Base-by-base conservation (phyloP, 2,888 invertebrate species). In the Tetragonisca angustula region DNA sequence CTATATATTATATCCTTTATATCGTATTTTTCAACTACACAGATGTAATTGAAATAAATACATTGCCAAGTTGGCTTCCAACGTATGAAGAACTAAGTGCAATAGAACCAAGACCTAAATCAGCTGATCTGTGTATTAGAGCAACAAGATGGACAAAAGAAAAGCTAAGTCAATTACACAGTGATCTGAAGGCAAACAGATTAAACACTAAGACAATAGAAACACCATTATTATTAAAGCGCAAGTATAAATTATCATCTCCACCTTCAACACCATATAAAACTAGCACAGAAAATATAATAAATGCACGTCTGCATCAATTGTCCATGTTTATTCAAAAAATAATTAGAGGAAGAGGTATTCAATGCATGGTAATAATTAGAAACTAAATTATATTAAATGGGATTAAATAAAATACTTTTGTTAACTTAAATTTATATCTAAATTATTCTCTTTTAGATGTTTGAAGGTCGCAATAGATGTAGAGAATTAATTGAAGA, bases 401-500 rank as follows among this genome's bases (percentile, higher is more conserved):
- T 59, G n/a, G 5, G n/a, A 32, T 27, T 17, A 36, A 9, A 62
- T 61, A 11, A 43, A 61, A 15, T 21, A 61, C 50, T 64, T 49
- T 4, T 17, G 11, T 36, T 36, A 11, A 67, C 52, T 70, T 2
- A 71, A 70, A 74, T 80, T 79, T 74, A 9, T 52, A 72, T 27
- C 70, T 49, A 5, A 70, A 61, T 27, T 0, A 74, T 50, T 24
- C 24, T 64, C 71, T 43, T 86, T 0, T 88, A 97, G 97, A 97
- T 97, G 95, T 96, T 96, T 92, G 96, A 97, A 93, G 97, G 97
- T 0, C 95, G 97, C 80, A 96, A 96, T 80, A 95, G 96, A 76
- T 96, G 97, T 36, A 95, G 96, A 32, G 97, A 97, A 91, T 93
- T 97, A 81, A 97, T 97, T 1, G 95, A 96, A 76, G 97, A 97